Evolutionary conservation across 2,888 invertebrate species (phyloP), one percentile per base, ranked within the genome.

Genomic region (Sarcophaga subvicina): DNA sequence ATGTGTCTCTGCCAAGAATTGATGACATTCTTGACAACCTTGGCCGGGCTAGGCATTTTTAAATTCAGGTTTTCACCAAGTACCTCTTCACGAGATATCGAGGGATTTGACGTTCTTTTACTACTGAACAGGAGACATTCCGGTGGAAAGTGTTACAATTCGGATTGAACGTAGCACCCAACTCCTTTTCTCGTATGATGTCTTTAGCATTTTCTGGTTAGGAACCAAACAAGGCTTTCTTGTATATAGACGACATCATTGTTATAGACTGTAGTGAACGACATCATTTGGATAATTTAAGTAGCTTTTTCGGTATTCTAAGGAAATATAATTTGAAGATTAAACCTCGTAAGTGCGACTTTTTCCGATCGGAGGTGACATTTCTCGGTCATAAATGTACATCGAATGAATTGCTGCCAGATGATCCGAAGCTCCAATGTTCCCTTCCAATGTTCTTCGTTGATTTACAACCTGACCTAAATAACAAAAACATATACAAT

Each of bases 211-310:
- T 90, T 75, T 80, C 89, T 14, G 88, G 88, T 14, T 66, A 80
- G 12, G 12, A 69, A 14, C 69, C 76, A 37, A 75, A 80, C 22
- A 63, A 76, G 22, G 71, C 76, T 62, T 80, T 84, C 73, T 79
- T 90, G 25, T 89, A 89, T 76, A 88, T 89, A 72, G 90, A 90
- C 73, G 89, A 90, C 72, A 70, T 90, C 20, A 89, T 89, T 22
- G 17, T 76, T 49, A 59, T 75, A 6, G 76, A 76, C 2, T 76
- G 80, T 54, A 84, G 80, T 66, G 66, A 79, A 73, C 49, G 20
- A 17, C 67, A 67, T 27, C 37, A 84, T 59, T 47, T 86, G 54
- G 71, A 83, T n/a, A 86, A 83, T 54, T 49, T 83, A 47, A 27
- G 62, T 47, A 22, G 22, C 22, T 1, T 22, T 22, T 22, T 22